Evolutionary conservation across 2,888 invertebrate genomes (phyloP).

Genomic region (Tetranychus piercei): DNA sequence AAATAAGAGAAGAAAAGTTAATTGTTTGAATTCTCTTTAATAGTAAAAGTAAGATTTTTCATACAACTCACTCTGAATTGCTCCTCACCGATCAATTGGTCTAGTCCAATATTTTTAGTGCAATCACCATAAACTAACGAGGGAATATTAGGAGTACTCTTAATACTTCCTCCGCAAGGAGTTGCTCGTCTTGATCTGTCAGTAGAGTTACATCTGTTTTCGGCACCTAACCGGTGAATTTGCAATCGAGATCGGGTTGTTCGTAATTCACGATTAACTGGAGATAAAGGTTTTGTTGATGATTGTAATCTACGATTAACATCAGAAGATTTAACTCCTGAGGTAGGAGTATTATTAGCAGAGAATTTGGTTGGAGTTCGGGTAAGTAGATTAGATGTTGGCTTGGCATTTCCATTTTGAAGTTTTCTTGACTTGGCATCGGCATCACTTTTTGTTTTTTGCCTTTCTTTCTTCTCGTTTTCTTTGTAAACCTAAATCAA

Average conservation of each 20-base stretch:
- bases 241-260: neutral
- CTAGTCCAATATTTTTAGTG: neutral
- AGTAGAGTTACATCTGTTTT: neutral
- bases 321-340: neutral
- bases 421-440: neutral
- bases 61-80: neutral
- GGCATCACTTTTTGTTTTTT: neutral
- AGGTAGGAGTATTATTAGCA: neutral
- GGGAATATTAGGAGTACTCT: neutral
- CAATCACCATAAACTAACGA: neutral
- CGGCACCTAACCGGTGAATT: neutral
- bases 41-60: neutral
- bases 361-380: neutral
- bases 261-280: neutral
- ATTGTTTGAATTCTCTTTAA: too few species aligned
- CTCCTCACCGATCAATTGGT: neutral
- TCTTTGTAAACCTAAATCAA: constrained; percentile 1
- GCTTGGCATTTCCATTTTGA: neutral
- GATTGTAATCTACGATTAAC: neutral
- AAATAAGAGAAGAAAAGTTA: neutral
- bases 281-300: neutral
- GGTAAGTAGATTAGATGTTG: neutral
- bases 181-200: neutral
- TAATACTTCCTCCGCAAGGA: neutral
- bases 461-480: neutral